These are phyloP conservation scores for Camponotus floridanus DNA, from an alignment of 1,140 invertebrate species.

Conservation along the genomic window DNA sequence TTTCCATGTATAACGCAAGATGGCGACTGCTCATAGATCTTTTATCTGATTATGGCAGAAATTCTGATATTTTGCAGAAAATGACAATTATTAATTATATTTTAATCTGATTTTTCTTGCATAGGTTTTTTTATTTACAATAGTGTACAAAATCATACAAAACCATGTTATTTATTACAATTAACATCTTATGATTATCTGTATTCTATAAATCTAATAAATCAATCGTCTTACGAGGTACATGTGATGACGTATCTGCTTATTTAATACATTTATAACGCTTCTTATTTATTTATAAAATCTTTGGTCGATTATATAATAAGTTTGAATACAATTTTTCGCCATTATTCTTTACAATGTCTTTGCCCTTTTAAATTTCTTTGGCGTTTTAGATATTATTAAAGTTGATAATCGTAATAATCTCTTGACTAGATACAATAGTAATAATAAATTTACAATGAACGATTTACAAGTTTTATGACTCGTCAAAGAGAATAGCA, in stretches of 20 bases:
- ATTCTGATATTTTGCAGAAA: neutral
- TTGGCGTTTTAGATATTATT: conserved; percentile 30
- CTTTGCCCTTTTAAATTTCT: conserved; percentile 9
- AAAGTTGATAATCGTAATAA: conserved; percentile 18
- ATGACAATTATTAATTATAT: neutral
- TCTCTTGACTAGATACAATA: conserved; percentile 63
- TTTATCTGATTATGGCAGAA: neutral
- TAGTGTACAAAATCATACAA: conserved; percentile 42
- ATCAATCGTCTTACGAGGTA: neutral
- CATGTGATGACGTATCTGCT: neutral
- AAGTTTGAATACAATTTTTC: neutral
- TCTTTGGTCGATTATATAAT: conserved; percentile 22
- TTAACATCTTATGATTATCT: conserved; percentile 12
- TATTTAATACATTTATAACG: neutral
- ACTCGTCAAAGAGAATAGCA: neutral
- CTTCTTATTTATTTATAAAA: conserved; percentile 38
- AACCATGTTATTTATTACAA: neutral
- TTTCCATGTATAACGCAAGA: neutral
- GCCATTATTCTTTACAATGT: neutral
- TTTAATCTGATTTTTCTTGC: neutral
- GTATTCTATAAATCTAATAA: neutral
- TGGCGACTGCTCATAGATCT: neutral
- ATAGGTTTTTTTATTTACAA: conserved; percentile 70
- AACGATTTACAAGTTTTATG: neutral
- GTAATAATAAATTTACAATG: conserved; percentile 37